Percentiles rank a stretch among this genome's conserved stretches.
Evolutionary conservation across 1,140 invertebrate species (phyloP).

Genomic region (Cydia pomonella): DNA sequence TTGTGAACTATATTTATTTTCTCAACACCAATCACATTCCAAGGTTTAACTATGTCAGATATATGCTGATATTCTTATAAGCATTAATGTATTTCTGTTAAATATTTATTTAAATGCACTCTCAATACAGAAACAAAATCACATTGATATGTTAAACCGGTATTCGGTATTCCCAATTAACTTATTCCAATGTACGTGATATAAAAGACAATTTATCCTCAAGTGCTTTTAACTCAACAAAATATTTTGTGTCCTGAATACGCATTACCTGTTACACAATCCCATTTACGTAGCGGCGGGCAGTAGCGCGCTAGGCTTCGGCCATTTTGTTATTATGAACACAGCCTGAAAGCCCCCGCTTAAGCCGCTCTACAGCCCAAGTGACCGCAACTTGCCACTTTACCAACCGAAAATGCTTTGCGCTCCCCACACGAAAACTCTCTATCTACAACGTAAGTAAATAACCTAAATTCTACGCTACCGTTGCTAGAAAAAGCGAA

Average conservation of each 20-base stretch:
- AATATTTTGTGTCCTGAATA: conserved; percentile 21
- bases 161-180: conserved; percentile 12
- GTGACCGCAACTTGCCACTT: conserved; percentile 32
- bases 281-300: conserved; percentile 3
- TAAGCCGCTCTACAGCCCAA: conserved; percentile 26
- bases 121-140: not conserved
- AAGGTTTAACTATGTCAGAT: no score
- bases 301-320: not conserved
- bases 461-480: not conserved
- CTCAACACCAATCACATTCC: no score
- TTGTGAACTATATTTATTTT: no score
- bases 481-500: not conserved
- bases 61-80: no score
- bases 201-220: conserved; percentile 7
- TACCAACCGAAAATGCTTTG: conserved; percentile 27
- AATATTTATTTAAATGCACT: not conserved
- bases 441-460: conserved; percentile 28
- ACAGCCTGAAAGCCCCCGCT: conserved; percentile 16
- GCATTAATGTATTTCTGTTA: not conserved
- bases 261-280: conserved; percentile 28
- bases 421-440: conserved; percentile 28
- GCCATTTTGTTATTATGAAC: conserved; percentile 22
- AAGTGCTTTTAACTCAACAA: conserved; percentile 14
- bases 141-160: not conserved
- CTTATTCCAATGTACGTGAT: not conserved